Base-by-base conservation (phyloP, 2,888 invertebrate species). In the Pyrrhia umbra region DNA sequence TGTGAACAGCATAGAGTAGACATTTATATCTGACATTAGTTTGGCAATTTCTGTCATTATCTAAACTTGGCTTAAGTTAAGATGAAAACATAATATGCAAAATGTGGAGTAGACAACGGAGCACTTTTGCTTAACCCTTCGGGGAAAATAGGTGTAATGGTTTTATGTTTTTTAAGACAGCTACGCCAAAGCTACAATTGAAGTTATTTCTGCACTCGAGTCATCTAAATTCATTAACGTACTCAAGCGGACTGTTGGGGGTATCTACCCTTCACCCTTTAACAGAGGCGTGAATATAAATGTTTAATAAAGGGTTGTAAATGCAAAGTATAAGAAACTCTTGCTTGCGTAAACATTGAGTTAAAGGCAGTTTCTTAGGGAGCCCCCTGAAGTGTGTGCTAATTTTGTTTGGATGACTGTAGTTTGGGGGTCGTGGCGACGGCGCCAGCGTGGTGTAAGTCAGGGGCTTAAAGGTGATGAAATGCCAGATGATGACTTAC, bases 351-450 rank as follows among this genome's bases (percentile, higher is more conserved):
- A 79, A 79, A 79, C 80, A 79, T 80, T 75, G 64, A 74, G 68
- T 71, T 74, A 66, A 50, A 61, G 61, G 49, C 72, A 57, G 37
- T 65, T 59, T 73, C 65, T 76, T 65, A 56, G 47, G 66, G 57
- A 74, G 78, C 84, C 87, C 87, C 77, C 13, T 80, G 75, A 79
- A 79, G 79, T 83, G 84, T 80, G 73, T 85, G 86, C 87, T 88
- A 88, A 88, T 88, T 87, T 86, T 56, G 82, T 85, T 83, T 78
- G 69, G 83, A 87, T 82, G 82, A 82, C 50, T 75, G 80, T 80
- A 79, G 75, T 80, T 81, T 49, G 70, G 76, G 76, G 76, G 23
- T 54, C 43, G 51, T n/a, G n/a, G n/a, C n/a, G n/a, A n/a, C n/a
- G n/a, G n/a, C n/a, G n/a, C n/a, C n/a, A n/a, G n/a, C 42, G 43